phyloP scores from a whole-genome alignment of 1,140 invertebrate genomes.

The Littorina saxatilis region DNA sequence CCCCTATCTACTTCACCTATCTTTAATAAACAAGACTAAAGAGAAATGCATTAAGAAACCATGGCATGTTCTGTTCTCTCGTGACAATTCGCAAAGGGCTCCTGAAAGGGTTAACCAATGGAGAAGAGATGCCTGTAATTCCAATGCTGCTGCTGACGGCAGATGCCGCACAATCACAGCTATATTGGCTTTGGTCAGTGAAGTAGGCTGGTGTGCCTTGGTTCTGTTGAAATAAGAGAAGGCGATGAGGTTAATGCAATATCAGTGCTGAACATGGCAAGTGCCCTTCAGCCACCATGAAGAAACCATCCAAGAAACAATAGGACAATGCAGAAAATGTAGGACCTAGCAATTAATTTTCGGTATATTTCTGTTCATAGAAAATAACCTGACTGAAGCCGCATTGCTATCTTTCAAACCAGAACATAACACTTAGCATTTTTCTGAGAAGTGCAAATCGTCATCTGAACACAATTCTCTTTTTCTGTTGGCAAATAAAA shows the following conservation, averaged over 20 bases:
- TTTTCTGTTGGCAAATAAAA: background rate
- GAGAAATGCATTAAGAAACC: slow-evolving; percentile 63
- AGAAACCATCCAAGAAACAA: too few species aligned
- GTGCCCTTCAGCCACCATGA: too few species aligned
- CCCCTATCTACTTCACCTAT: background rate
- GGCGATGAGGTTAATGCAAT: too few species aligned
- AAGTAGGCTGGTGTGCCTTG: slow-evolving; percentile 58
- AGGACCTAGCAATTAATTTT: too few species aligned
- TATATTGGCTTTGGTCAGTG: slow-evolving; percentile 65
- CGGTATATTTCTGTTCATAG: too few species aligned
- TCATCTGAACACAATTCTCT: too few species aligned
- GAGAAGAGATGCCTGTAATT: slow-evolving; percentile 41
- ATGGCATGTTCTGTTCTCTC: slow-evolving; percentile 59
- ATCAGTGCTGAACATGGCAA: too few species aligned
- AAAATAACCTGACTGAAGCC: too few species aligned
- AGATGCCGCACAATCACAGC: slow-evolving; percentile 47
- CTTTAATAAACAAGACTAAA: slow-evolving; percentile 20
- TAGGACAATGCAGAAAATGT: too few species aligned
- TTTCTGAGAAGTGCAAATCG: too few species aligned
- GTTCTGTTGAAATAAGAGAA: slow-evolving; percentile 45
- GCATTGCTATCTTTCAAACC: too few species aligned
- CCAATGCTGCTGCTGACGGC: slow-evolving; percentile 30
- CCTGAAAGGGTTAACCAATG: slow-evolving; percentile 59
- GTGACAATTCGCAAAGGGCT: slow-evolving; percentile 54
- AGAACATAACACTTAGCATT: too few species aligned